Base-by-base conservation (phyloP, 1,140 invertebrate species). In the Rhagoletis pomonella region DNA sequence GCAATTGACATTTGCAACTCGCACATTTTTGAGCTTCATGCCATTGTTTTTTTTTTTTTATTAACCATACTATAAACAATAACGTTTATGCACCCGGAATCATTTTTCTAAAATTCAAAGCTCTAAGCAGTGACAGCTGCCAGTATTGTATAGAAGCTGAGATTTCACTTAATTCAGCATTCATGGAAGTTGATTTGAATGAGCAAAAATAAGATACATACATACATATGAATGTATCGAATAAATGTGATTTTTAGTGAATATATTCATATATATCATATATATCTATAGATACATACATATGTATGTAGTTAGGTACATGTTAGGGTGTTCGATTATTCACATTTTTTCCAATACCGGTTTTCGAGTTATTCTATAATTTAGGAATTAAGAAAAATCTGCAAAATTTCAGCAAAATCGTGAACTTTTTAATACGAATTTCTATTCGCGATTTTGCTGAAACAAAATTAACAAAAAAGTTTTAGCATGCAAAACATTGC, bases 41-140 rank as follows among this genome's bases (percentile, higher is more conserved):
- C 29, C 29, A 29, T 29, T 29, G 29, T 55, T 55, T 55, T 55
- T 55, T 55, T 55, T 55, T 55, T 55, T 55, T 55, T 55, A 73
- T 2, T 44, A 77, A 55, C 44, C 14, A 47, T 9, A 17, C n/a
- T 81, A 55, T 55, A 81, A 58, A 81, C 73, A 29, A 81, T 19
- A 58, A 50, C 47, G 7, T 55, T 47, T 58, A 55, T 81, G 47
- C 47, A 55, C n/a, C 73, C 47, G 47, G 73, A 81, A 81, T 81
- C 17, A 42, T 47, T 81, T 81, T 81, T 7, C 14, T 7, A 55
- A 19, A 10, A 9, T 0, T 29, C 73, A 7, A 4, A 17, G 14
- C 39, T 14, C 0, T 14, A 7, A 4, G 67, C 44, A 17, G 42
- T 73, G 69, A 73, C 44, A n/a, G 69, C 39, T 6, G 44, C 14